These are phyloP conservation scores for Alligator sinensis DNA, from an alignment of 2,113 vertebrate species.

Conservation along the genomic window DNA sequence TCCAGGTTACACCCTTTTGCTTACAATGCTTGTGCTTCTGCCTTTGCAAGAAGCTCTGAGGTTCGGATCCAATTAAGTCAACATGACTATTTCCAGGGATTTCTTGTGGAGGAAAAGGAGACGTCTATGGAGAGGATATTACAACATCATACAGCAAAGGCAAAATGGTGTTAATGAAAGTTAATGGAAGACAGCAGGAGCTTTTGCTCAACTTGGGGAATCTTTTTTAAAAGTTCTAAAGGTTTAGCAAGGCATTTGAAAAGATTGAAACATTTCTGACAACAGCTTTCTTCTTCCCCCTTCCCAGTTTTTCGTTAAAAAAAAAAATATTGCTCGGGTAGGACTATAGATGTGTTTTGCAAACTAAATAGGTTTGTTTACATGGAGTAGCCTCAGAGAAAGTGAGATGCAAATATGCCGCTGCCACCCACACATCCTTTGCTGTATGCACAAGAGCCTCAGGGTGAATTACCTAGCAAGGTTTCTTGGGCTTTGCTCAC, in stretches of 20 bases:
- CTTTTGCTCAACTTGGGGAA: slow-evolving; percentile 31
- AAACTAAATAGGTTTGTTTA: slow-evolving; percentile 24
- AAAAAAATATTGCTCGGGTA: not conserved
- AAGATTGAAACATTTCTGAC: not conserved
- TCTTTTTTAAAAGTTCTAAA: not conserved
- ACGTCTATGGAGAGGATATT: slow-evolving; percentile 14
- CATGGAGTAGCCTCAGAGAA: rapidly evolving
- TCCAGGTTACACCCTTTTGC: slow-evolving; percentile 41
- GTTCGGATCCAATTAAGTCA: slow-evolving; percentile 30
- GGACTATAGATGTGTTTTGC: not conserved
- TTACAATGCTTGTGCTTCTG: slow-evolving; percentile 19
- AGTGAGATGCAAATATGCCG: not conserved
- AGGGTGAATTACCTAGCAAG: not conserved
- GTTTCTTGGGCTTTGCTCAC: slow-evolving; percentile 31
- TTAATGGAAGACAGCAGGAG: slow-evolving; percentile 9
- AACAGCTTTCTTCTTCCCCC: not conserved
- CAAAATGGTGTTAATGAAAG: slow-evolving; percentile 27
- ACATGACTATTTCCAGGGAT: slow-evolving; percentile 36
- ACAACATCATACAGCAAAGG: slow-evolving; percentile 26
- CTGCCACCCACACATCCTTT: not conserved
- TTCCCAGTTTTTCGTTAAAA: not conserved
- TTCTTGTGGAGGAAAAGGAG: slow-evolving; percentile 24
- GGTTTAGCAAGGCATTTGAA: rapidly evolving
- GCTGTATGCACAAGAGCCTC: not conserved
- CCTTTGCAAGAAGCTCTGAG: slow-evolving; percentile 35